phyloP scores from a whole-genome alignment of 1,140 invertebrate genomes.

The Lethrus apterus region DNA sequence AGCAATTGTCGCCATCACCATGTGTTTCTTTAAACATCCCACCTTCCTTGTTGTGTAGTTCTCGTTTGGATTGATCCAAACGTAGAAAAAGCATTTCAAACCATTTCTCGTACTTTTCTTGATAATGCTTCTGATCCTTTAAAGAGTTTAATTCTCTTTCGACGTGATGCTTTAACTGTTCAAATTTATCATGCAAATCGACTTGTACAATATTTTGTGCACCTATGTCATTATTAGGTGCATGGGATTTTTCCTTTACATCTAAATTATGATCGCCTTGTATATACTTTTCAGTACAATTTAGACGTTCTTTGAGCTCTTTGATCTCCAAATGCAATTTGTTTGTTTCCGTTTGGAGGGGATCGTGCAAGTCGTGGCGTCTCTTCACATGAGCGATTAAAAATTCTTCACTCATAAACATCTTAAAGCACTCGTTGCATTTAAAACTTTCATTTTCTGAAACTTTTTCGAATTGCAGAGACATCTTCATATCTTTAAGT shows the following conservation, averaged over 20 bases:
- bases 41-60: neutral
- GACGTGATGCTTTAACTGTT: conserved; percentile 31
- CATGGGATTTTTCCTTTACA: conserved; percentile 10
- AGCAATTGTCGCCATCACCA: neutral
- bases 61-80: conserved; percentile 18
- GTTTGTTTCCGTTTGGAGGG: conserved; percentile 45
- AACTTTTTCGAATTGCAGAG: neutral
- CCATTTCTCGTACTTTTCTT: conserved; percentile 35
- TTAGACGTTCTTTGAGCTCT: conserved; percentile 49
- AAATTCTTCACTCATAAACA: conserved; percentile 50
- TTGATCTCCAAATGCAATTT: conserved; percentile 51
- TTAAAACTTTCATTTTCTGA: conserved; percentile 31
- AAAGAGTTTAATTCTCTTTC: conserved; percentile 34
- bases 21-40: too few species aligned
- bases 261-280: conserved; percentile 25
- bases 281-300: conserved; percentile 45
- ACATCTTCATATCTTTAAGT: conserved; percentile 19
- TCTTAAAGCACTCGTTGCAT: conserved; percentile 49
- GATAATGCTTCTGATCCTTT: conserved; percentile 28
- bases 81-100: conserved; percentile 26
- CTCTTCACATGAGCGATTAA: conserved; percentile 47
- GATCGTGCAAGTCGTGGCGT: conserved; percentile 39
- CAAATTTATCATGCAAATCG: conserved; percentile 34
- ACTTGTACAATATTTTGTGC: neutral
- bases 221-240: conserved; percentile 1